Conservation (phyloP, 2,797 vertebrate genomes). For the Fringilla coelebs region DNA sequence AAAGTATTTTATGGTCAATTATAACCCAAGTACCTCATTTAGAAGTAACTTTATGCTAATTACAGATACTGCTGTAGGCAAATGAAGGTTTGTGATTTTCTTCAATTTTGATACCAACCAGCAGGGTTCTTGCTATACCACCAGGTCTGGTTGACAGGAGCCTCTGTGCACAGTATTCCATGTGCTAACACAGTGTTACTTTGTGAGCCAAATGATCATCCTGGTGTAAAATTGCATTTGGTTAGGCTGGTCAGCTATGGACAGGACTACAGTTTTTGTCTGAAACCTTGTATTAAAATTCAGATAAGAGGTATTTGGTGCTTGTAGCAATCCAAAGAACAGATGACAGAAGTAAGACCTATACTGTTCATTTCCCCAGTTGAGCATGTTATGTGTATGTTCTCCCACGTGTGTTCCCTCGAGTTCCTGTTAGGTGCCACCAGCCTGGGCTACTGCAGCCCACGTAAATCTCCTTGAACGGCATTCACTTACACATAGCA, state of each 20-base stretch:
- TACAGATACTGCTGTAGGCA: not conserved
- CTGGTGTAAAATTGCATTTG: not conserved
- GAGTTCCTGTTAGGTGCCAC: not conserved
- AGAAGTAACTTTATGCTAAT: not conserved
- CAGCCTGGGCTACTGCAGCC: not conserved
- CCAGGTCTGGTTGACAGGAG: not conserved
- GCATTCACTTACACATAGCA: fast-evolving
- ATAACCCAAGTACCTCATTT: not conserved
- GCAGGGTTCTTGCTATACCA: not conserved
- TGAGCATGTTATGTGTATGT: fast-evolving
- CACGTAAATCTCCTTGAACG: not conserved
- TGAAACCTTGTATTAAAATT: not conserved
- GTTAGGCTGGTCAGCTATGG: not conserved
- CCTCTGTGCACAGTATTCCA: not conserved
- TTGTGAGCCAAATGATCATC: not conserved
- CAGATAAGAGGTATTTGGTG: not conserved
- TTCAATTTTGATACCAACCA: not conserved
- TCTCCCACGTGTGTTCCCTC: not conserved
- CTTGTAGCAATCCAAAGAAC: not conserved
- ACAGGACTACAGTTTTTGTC: not conserved
- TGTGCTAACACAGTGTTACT: not conserved
- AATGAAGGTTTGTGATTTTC: not conserved
- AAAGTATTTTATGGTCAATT: not conserved
- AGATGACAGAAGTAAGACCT: not conserved
- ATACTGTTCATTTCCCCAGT: fast-evolving